Conservation (phyloP, 1,140 invertebrate species). For the Scaptomyza pallida region DNA sequence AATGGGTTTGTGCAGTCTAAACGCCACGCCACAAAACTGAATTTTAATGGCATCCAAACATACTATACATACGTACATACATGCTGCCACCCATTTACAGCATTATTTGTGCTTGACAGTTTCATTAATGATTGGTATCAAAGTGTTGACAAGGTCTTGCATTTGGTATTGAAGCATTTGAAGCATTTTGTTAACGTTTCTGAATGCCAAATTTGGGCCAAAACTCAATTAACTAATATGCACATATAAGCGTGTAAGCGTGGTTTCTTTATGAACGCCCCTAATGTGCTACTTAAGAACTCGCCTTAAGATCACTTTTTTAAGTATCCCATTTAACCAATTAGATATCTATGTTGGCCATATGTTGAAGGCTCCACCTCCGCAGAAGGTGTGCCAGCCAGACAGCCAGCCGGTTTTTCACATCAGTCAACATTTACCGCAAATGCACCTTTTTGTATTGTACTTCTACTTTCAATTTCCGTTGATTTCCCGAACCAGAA, state of each 20-base stretch:
- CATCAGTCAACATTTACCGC: constrained; percentile 29
- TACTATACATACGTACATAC: no score
- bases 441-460: background rate
- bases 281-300: constrained; percentile 57
- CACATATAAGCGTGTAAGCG: constrained; percentile 45
- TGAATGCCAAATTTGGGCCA: constrained; percentile 25
- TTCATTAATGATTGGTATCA: constrained; percentile 54
- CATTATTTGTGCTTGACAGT: constrained; percentile 49
- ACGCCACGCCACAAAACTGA: constrained; percentile 22
- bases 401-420: constrained; percentile 59
- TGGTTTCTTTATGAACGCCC: constrained; percentile 34
- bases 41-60: constrained; percentile 55
- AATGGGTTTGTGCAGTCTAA: constrained; percentile 43
- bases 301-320: constrained; percentile 48
- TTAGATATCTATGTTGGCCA: constrained; percentile 44
- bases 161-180: constrained; percentile 45
- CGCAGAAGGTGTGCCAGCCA: constrained; percentile 64
- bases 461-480: constrained; percentile 68
- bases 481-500: constrained; percentile 39
- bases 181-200: constrained; percentile 23
- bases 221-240: constrained; percentile 67
- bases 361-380: constrained; percentile 73
- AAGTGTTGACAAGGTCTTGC: constrained; percentile 59
- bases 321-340: constrained; percentile 70
- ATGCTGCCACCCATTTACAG: constrained; percentile 36